A percentile compares a stretch with the other conserved stretches of the same genome.
phyloP scores from a whole-genome alignment of 2,888 invertebrate species.

The Macrophya alboannulata region DNA sequence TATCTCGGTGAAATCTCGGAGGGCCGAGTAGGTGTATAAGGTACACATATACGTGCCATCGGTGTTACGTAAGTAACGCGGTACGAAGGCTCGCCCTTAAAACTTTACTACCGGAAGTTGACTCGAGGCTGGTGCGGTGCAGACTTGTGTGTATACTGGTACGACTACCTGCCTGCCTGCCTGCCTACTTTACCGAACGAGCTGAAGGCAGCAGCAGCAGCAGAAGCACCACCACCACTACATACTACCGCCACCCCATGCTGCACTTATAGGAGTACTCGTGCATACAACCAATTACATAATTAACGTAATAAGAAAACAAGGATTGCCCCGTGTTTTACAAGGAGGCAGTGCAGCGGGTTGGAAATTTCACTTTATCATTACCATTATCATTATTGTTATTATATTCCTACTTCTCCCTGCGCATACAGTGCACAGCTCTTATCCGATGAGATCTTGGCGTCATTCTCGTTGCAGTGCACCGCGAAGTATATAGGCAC shows the following conservation, averaged over 20 bases:
- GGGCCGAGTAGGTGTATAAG: slow-evolving; percentile 1
- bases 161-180: not conserved
- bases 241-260: slow-evolving; percentile 14
- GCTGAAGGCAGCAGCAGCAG: not conserved
- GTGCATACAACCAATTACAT: slow-evolving; percentile 66
- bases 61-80: slow-evolving; percentile 46
- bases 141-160: slow-evolving; percentile 14
- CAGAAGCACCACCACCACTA: too few species aligned
- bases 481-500: not conserved
- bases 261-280: slow-evolving; percentile 35
- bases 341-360: slow-evolving; percentile 53
- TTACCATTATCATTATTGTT: slow-evolving; percentile 50
- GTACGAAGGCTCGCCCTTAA: slow-evolving; percentile 69
- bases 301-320: slow-evolving; percentile 67
- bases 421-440: not conserved
- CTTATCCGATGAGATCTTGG: slow-evolving; percentile 27
- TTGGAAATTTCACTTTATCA: slow-evolving; percentile 60
- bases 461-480: not conserved
- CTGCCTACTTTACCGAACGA: slow-evolving; percentile 26
- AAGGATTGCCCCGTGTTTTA: slow-evolving; percentile 61
- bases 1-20: slow-evolving; percentile 37
- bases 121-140: slow-evolving; percentile 61
- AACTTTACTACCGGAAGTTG: slow-evolving; percentile 74
- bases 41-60: not conserved
- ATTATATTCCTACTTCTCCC: slow-evolving; percentile 18